These are phyloP conservation scores for Nasua narica DNA, from an alignment of 2,797 vertebrate genomes.

Conservation along the genomic window DNA sequence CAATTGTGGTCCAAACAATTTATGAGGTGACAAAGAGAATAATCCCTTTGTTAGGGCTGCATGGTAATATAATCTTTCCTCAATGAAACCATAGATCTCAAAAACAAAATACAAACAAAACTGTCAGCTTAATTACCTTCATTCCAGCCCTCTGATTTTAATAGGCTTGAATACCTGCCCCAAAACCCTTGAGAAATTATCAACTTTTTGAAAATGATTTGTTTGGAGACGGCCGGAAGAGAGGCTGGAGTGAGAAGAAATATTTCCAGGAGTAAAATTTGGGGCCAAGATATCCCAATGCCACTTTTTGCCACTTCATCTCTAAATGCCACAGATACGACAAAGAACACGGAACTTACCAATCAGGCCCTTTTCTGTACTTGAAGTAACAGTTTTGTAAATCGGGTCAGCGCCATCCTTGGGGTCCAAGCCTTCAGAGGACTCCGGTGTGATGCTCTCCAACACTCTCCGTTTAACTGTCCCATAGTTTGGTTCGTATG, in stretches of 20 bases:
- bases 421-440: conserved; percentile 80
- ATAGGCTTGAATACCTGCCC: not conserved
- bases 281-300: conserved; percentile 69
- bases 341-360: conserved; percentile 87
- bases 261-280: conserved; percentile 18
- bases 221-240: not conserved
- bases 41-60: not conserved
- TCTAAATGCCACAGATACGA: conserved; percentile 57
- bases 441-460: conserved; percentile 78
- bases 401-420: conserved; percentile 85
- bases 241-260: not conserved
- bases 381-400: conserved; percentile 97
- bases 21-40: not conserved
- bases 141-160: not conserved
- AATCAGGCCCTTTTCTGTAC: conserved; percentile 97
- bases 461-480: conserved; percentile 90
- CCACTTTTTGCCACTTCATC: conserved; percentile 43
- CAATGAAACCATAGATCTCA: not conserved
- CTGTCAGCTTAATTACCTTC: not conserved
- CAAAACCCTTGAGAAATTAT: not conserved
- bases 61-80: not conserved
- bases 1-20: not conserved
- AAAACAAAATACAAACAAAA: not conserved
- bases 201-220: not conserved
- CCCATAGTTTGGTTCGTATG: conserved; percentile 91